Evolutionary conservation across 2,797 vertebrate genomes (phyloP).

Genomic region (Intellagama lesueurii): DNA sequence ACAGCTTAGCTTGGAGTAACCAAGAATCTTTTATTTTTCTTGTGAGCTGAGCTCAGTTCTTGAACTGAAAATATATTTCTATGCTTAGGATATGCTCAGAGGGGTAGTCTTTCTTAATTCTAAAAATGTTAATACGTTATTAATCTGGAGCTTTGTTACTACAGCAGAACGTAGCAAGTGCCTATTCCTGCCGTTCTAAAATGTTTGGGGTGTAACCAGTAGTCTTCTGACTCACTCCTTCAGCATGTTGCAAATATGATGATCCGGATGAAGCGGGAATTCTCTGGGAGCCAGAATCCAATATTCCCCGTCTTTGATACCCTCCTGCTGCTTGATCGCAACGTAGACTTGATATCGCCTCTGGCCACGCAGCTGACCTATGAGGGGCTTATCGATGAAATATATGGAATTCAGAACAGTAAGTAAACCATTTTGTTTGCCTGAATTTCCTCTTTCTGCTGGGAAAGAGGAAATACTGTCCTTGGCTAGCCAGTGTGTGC

Average conservation of each 20-base stretch:
- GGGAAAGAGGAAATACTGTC: neutral
- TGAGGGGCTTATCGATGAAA: constrained; percentile 97
- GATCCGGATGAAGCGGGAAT: constrained; percentile 97
- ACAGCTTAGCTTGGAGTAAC: no score
- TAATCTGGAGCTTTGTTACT: neutral
- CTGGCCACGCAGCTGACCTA: constrained; percentile 96
- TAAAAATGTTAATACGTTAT: neutral
- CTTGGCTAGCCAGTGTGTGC: neutral
- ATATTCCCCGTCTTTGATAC: constrained; percentile 96
- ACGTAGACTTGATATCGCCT: constrained; percentile 92
- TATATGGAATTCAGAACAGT: constrained; percentile 97
- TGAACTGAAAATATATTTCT: neutral
- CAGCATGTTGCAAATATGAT: constrained; percentile 99
- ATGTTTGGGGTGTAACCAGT: neutral
- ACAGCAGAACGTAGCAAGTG: neutral
- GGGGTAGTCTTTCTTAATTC: no score
- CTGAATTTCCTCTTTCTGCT: neutral
- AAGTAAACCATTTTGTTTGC: constrained; percentile 58
- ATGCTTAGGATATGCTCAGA: neutral
- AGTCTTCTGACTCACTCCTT: accelerated
- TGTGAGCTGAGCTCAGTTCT: neutral
- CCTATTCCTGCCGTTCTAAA: accelerated
- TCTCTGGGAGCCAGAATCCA: constrained; percentile 93
- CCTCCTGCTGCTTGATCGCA: constrained; percentile 93
- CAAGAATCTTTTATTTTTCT: no score